phyloP scores from a whole-genome alignment of 2,888 invertebrate genomes.

The Siphlonurus alternatus region DNA sequence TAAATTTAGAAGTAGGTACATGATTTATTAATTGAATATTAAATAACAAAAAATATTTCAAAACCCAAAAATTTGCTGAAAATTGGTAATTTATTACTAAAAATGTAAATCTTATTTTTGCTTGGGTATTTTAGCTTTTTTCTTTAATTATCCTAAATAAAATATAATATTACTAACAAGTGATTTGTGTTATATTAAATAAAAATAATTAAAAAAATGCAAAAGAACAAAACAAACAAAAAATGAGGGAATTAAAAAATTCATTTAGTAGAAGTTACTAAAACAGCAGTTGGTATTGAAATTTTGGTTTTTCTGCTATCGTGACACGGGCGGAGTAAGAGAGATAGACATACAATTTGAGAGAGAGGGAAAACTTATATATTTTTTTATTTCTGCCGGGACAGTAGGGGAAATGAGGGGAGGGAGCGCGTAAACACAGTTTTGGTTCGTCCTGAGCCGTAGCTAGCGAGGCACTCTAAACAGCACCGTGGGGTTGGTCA shows the following conservation, averaged over 20 bases:
- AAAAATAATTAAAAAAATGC: too few relatives aligned
- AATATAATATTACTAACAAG: not conserved
- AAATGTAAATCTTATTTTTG: too few relatives aligned
- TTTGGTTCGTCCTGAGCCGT: not conserved
- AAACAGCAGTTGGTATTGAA: not conserved
- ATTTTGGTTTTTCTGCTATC: not conserved
- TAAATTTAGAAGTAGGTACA: too few relatives aligned
- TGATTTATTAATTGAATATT: too few relatives aligned
- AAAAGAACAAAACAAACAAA: too few relatives aligned
- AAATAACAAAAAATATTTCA: too few relatives aligned
- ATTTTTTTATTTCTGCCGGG: not conserved
- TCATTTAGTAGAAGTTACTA: too few relatives aligned
- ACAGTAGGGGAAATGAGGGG: not conserved
- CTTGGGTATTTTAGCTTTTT: too few relatives aligned
- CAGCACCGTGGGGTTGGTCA: conserved; percentile 2
- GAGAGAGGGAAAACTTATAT: not conserved
- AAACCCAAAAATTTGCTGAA: not conserved
- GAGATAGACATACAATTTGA: not conserved
- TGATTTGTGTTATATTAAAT: too few relatives aligned
- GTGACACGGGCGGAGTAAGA: not conserved
- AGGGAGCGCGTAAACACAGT: conserved; percentile 1
- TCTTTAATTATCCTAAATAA: too few relatives aligned
- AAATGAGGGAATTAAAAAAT: too few relatives aligned
- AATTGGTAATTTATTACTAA: not conserved
- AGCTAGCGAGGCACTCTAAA: not conserved